Evolutionary conservation across 2,797 vertebrate species (phyloP).

Genomic region (Pangasius djambal): DNA sequence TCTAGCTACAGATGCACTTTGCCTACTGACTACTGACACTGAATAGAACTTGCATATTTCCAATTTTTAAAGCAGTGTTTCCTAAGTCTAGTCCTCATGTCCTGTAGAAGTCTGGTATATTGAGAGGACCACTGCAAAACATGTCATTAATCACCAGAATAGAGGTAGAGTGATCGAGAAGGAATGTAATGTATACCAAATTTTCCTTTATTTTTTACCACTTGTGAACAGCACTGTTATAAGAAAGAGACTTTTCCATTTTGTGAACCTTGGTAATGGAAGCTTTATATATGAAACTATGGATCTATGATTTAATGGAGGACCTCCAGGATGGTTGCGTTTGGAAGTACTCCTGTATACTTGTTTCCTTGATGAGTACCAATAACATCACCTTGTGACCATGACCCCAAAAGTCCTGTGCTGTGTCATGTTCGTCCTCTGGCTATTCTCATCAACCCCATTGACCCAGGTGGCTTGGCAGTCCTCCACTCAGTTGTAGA

Average conservation of each 20-base stretch:
- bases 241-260: not conserved
- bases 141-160: not conserved
- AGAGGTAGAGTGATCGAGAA: not conserved
- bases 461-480: conserved; percentile 13
- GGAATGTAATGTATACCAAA: not conserved
- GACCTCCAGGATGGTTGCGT: not conserved
- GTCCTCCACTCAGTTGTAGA: not conserved
- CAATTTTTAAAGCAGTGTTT: conserved; percentile 6
- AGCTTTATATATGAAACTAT: not conserved
- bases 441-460: not conserved
- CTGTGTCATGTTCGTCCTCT: not conserved
- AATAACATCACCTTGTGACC: not conserved
- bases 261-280: not conserved
- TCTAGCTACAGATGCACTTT: conserved; percentile 3
- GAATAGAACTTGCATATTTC: not conserved
- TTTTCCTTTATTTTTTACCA: not conserved
- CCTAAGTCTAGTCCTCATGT: not conserved
- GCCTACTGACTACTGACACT: not conserved
- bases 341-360: too few relatives aligned
- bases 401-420: not conserved
- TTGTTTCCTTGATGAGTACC: not conserved
- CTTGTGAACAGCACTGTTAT: not conserved
- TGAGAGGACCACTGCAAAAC: not conserved
- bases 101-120: not conserved
- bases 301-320: not conserved